phyloP scores from a whole-genome alignment of 2,888 invertebrate species.

The Sylvicola cinctus region DNA sequence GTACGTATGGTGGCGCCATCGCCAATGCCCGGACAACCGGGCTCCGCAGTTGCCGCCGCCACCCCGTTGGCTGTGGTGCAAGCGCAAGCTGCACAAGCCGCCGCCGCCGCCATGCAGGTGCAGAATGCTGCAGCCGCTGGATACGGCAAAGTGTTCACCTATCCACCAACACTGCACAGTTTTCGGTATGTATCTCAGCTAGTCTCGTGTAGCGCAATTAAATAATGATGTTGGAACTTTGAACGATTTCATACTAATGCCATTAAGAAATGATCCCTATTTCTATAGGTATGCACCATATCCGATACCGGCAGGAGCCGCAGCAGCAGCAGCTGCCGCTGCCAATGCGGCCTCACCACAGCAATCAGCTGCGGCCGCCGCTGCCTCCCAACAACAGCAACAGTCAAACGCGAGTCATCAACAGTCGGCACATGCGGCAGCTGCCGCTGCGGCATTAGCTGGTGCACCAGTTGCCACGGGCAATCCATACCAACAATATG shows the following conservation, averaged over 20 bases:
- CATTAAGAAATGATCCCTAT: neutral
- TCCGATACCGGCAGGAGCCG: constrained; percentile 31
- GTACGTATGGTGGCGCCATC: constrained; percentile 8
- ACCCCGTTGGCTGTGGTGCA: constrained; percentile 37
- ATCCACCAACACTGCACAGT: constrained; percentile 30
- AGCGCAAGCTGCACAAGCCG: constrained; percentile 25
- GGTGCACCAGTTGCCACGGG: constrained; percentile 39
- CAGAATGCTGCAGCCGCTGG: constrained; percentile 36
- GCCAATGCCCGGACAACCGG: constrained; percentile 24
- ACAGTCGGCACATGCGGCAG: constrained; percentile 23
- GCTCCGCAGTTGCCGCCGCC: constrained; percentile 28
- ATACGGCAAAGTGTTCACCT: constrained; percentile 43
- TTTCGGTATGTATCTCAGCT: constrained; percentile 17
- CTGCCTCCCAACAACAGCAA: constrained; percentile 8
- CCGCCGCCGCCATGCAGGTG: constrained; percentile 27
- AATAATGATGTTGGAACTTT: no score
- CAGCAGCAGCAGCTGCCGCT: constrained; percentile 18
- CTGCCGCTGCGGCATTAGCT: constrained; percentile 33
- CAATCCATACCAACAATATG: constrained; percentile 53
- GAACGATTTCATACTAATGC: neutral
- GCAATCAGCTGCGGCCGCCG: constrained; percentile 14
- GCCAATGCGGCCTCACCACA: neutral
- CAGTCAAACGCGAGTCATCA: constrained; percentile 11
- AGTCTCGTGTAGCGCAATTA: no score
- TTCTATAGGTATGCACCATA: constrained; percentile 39